Evolutionary conservation across 2,797 vertebrate genomes (phyloP), one percentile per base, ranked within the genome.

Genomic region (Mus caroli): DNA sequence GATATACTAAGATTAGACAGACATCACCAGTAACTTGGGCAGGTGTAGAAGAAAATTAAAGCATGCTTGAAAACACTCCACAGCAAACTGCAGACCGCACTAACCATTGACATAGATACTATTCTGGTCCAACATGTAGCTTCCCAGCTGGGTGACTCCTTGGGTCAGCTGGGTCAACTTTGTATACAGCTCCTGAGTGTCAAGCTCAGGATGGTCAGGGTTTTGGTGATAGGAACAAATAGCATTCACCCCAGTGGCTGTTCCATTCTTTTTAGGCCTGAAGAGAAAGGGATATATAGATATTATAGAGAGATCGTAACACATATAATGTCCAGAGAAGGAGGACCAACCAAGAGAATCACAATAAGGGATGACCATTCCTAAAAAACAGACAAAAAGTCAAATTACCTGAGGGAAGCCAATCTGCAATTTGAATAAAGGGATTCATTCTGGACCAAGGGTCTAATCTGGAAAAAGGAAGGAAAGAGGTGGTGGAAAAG

Each of bases 61-160:
- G 20, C 28, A 52, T 15, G 10, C 14, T 5, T 14, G 11, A 14
- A 31, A 17, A 69, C 31, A 11, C 9, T 24, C 1, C 3, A 17
- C n/a, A 58, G 1, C 52, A 22, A 71, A 46, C 3, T 19, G 52
- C 3, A 34, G 20, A 37, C 4, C 20, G n/a, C 43, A 54, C 97
- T 98, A 89, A 99, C 98, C 98, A 5, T 98, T 90, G 12, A 99
- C 2, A 0, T 89, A 64, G 15, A 99, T 97, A 91, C 98, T 98
- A 80, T 62, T 93, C 31, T 98, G 98, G 79, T 69, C 96, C 24
- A 99, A 86, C 77, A 85, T 98, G 88, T 98, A 98, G 95, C 52
- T 96, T 20, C 98, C 98, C 17, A 99, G 88, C 12, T 28, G 95
- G 88, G 98, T 98, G 92, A 94, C 67, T 1, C 90, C 90, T 1